Conservation (phyloP, 1,140 invertebrate species). For the Drosophila arizonae region DNA sequence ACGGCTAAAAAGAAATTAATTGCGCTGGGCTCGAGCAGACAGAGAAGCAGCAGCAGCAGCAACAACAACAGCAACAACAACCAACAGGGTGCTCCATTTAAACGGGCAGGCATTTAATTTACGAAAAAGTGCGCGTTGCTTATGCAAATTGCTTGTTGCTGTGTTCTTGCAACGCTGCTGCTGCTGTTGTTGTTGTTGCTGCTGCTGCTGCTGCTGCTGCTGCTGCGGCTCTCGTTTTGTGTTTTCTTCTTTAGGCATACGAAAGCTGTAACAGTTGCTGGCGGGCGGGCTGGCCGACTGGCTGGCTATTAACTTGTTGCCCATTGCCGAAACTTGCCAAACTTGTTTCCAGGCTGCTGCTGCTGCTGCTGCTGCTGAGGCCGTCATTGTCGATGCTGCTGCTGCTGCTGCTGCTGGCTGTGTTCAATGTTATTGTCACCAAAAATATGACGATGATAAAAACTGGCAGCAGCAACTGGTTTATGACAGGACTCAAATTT, state of each 20-base stretch:
- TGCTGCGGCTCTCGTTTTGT: constrained; percentile 27
- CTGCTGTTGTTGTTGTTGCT: constrained; percentile 56
- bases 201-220: constrained; percentile 42
- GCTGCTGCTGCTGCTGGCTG: constrained; percentile 30
- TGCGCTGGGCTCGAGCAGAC: constrained; percentile 68
- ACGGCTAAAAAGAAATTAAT: constrained; percentile 80
- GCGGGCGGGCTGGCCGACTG: constrained; percentile 15
- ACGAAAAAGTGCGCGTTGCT: constrained; percentile 81
- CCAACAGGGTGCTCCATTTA: constrained; percentile 78
- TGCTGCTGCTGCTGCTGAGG: background rate
- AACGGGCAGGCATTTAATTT: constrained; percentile 75
- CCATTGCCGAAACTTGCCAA: constrained; percentile 75
- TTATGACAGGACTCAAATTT: constrained; percentile 79
- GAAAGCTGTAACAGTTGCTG: constrained; percentile 63
- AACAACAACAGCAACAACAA: constrained; percentile 19
- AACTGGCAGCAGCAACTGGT: constrained; percentile 66
- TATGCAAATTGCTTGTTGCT: constrained; percentile 79
- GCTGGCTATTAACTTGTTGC: constrained; percentile 72
- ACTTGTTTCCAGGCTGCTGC: constrained; percentile 69
- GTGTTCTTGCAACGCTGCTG: constrained; percentile 40
- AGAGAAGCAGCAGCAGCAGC: constrained; percentile 41
- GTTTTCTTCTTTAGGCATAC: constrained; percentile 39
- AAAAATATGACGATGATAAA: constrained; percentile 67
- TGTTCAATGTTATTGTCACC: constrained; percentile 81
- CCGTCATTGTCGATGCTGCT: background rate